Evolutionary conservation across 2,113 vertebrate species (phyloP).

Genomic region (Misgurnus anguillicaudatus): DNA sequence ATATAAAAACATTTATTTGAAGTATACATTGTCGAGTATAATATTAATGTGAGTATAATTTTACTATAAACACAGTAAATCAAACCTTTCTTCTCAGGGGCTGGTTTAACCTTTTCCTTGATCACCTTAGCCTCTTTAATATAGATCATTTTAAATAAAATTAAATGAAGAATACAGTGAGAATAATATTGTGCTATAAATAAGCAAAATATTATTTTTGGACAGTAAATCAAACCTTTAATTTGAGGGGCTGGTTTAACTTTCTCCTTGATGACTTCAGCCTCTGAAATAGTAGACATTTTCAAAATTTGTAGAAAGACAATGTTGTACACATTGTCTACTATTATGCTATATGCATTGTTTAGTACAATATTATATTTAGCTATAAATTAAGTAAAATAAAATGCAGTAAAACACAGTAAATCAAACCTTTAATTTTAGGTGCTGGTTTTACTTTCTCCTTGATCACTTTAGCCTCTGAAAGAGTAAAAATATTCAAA

Average conservation of each 20-base stretch:
- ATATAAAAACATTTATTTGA: not conserved
- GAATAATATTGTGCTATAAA: too few relatives aligned
- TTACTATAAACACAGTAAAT: not conserved
- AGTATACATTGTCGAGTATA: not conserved
- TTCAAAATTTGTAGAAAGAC: too few relatives aligned
- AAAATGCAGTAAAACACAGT: not conserved
- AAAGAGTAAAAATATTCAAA: too few relatives aligned
- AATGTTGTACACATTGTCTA: too few relatives aligned
- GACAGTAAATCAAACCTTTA: not conserved
- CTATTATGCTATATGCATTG: too few relatives aligned
- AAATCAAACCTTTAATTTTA: constrained; percentile 8
- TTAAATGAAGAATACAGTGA: too few relatives aligned
- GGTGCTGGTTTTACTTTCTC: not conserved
- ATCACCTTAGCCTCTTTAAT: constrained; percentile 58
- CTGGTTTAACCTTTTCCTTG: constrained; percentile 61
- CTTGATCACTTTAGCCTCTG: constrained; percentile 13
- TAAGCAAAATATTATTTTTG: too few relatives aligned
- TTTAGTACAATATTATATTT: too few relatives aligned
- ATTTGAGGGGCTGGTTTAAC: constrained; percentile 59
- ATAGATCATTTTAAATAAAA: not conserved
- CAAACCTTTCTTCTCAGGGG: constrained; percentile 53
- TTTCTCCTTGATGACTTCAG: constrained; percentile 59
- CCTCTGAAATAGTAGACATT: too few relatives aligned
- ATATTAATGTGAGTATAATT: not conserved
- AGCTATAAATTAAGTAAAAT: too few relatives aligned